These are phyloP conservation scores for Prinia subflava DNA, from an alignment of 2,113 vertebrate species.

Conservation along the genomic window DNA sequence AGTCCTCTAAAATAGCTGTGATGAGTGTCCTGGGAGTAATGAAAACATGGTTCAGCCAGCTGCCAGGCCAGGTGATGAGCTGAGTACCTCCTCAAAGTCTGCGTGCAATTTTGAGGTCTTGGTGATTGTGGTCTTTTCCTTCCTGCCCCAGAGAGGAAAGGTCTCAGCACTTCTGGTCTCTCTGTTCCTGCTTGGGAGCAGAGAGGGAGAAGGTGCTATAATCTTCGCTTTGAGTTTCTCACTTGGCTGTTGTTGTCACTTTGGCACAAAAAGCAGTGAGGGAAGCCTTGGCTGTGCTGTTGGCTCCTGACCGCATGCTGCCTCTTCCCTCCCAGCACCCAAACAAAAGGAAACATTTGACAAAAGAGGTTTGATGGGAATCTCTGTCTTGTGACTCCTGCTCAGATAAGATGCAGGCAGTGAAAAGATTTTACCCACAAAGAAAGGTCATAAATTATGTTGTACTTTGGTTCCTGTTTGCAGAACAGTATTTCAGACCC, in stretches of 20 bases:
- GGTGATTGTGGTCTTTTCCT: neutral
- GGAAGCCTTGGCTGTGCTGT: neutral
- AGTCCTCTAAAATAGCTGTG: neutral
- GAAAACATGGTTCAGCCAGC: neutral
- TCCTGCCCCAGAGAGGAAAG: neutral
- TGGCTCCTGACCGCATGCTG: neutral
- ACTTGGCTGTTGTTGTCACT: neutral
- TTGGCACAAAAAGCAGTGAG: neutral
- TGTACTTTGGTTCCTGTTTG: neutral
- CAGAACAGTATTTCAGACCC: neutral
- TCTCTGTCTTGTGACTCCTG: neutral
- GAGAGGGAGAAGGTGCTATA: neutral
- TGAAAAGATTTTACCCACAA: neutral
- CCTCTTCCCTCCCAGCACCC: neutral
- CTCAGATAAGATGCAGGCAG: neutral
- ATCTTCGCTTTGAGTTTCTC: neutral
- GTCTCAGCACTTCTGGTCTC: neutral
- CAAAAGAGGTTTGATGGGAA: neutral
- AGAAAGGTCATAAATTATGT: constrained; percentile 1
- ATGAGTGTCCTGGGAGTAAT: neutral
- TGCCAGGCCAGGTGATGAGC: neutral
- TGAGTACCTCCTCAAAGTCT: neutral
- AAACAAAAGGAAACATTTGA: constrained; percentile 3
- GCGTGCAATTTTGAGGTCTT: neutral
- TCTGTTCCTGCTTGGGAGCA: neutral